Evolutionary conservation across 2,888 invertebrate species (phyloP), one percentile per base, ranked within the genome.

Genomic region (Pegoplata infirma): DNA sequence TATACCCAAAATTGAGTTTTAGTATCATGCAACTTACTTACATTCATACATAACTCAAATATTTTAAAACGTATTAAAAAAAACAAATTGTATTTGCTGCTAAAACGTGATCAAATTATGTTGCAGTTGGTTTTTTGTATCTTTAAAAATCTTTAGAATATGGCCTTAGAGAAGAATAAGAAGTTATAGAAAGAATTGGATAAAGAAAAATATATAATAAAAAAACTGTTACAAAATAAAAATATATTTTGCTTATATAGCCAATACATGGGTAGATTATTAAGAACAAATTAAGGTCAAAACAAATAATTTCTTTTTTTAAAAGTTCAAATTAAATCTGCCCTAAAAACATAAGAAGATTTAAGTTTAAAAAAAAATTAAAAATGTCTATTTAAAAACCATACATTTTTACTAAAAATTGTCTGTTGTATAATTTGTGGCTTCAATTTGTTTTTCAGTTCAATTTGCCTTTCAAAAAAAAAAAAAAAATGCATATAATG

Each of bases 41-140:
- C n/a, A n/a, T n/a, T n/a, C n/a, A n/a, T n/a, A n/a, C n/a, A 32
- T 40, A 40, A 40, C n/a, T n/a, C 36, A 40, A 40, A n/a, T 40
- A 40, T 40, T 40, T 40, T 12, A n/a, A 40, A 40, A 40, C 2
- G 12, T 40, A 40, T 32, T 2, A 40, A 40, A 14, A 55, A 23
- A 25, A 61, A 55, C 71, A 72, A 72, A 68, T 72, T 73, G 55
- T 72, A 58, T 68, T 46, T 73, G 16, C 58, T 64, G 68, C 40
- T 53, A 16, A 64, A 68, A 73, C 77, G 77, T 77, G 77, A 63
- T 68, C 63, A 68, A 77, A 73, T 77, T 77, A 68, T 40, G 23
- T n/a, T 63, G 23, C 32, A 58, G 16, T 32, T 46, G 1, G 12
- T 25, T 5, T 36, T 12, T 1, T 16, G n/a, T n/a, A n/a, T 17